These are phyloP conservation scores for Monomorium pharaonis DNA, from an alignment of 1,140 invertebrate genomes.

Conservation along the genomic window DNA sequence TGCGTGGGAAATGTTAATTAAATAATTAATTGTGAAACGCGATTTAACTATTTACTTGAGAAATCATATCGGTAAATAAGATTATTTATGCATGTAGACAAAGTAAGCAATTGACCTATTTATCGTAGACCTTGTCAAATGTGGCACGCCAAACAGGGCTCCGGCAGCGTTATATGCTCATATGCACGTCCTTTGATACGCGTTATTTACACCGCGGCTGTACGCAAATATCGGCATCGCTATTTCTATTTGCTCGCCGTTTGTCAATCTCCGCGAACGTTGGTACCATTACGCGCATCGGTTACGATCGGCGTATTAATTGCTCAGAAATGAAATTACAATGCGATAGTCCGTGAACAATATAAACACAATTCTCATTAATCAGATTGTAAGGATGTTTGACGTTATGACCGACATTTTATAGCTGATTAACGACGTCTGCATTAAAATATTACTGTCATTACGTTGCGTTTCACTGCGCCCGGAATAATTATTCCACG, in stretches of 20 bases:
- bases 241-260: slow-evolving; percentile 59
- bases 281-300: slow-evolving; percentile 52
- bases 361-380: slow-evolving; percentile 40
- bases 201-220: slow-evolving; percentile 51
- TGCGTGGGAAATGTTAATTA: not conserved
- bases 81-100: not conserved
- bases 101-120: slow-evolving; percentile 8
- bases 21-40: slow-evolving; percentile 8
- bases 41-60: not conserved
- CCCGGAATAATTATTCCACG: not conserved
- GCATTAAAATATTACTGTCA: not conserved
- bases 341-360: slow-evolving; percentile 32
- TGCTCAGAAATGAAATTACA: slow-evolving; percentile 57
- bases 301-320: slow-evolving; percentile 43
- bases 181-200: slow-evolving; percentile 50
- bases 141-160: slow-evolving; percentile 12
- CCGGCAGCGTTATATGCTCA: slow-evolving; percentile 41
- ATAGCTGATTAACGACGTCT: slow-evolving; percentile 1
- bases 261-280: slow-evolving; percentile 56
- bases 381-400: slow-evolving; percentile 39
- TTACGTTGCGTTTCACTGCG: not conserved
- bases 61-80: slow-evolving; percentile 3
- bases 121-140: slow-evolving; percentile 27
- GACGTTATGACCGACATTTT: slow-evolving; percentile 10
- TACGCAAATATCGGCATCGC: slow-evolving; percentile 47